A percentile compares a stretch with the other conserved stretches of the same genome.
Evolutionary conservation across 2,113 vertebrate genomes (phyloP).

Genomic region (Numida meleagris): DNA sequence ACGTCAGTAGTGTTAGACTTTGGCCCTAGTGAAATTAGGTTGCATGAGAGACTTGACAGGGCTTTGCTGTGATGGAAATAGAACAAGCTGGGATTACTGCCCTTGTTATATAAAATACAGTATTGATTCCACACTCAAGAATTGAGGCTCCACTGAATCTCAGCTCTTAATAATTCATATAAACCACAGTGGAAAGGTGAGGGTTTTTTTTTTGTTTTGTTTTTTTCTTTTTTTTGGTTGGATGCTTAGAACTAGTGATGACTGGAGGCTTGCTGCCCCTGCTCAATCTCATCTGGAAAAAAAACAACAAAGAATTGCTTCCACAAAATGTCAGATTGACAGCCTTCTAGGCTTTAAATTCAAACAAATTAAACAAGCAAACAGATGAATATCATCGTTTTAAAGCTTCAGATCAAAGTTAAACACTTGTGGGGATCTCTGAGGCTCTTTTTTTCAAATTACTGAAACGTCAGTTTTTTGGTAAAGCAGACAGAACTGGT

Average conservation of each 20-base stretch:
- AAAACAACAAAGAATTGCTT: neutral
- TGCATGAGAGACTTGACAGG: constrained; percentile 24
- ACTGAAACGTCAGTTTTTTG: neutral
- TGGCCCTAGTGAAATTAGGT: neutral
- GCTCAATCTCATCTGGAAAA: neutral
- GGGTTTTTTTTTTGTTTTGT: constrained; percentile 4
- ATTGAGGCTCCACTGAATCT: constrained; percentile 47
- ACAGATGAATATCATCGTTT: constrained; percentile 52
- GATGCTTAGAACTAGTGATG: constrained; percentile 26
- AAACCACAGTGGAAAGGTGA: constrained; percentile 54
- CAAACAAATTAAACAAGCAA: constrained; percentile 58
- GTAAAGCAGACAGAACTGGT: constrained; percentile 48
- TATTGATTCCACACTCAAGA: constrained; percentile 59
- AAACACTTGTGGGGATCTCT: constrained; percentile 53
- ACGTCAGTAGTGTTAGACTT: neutral
- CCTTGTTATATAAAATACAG: constrained; percentile 58
- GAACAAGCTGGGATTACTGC: constrained; percentile 24
- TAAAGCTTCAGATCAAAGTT: constrained; percentile 57
- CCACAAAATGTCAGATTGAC: neutral
- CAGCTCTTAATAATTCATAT: constrained; percentile 68
- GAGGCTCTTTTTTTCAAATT: constrained; percentile 41
- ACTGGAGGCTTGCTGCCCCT: constrained; percentile 29
- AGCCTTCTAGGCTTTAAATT: constrained; percentile 31
- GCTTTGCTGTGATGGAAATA: constrained; percentile 23
- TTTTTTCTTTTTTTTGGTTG: neutral